Conservation (phyloP, 2,113 vertebrate genomes). For the Nothoprocta pentlandii region DNA sequence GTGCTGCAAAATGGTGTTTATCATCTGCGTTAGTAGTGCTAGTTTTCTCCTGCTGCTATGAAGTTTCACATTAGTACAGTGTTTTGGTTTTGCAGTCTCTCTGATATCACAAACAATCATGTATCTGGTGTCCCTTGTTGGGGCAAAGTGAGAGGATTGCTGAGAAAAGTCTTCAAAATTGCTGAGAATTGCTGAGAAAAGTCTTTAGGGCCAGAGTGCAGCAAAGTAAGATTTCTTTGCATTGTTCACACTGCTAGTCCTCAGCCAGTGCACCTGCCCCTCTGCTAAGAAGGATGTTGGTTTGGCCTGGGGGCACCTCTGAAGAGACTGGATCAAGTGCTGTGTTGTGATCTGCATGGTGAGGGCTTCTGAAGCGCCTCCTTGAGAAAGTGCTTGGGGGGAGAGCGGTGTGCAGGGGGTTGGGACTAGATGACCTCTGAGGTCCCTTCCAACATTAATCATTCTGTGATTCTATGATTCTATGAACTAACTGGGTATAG, state of each 20-base stretch:
- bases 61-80: neutral
- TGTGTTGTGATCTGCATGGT: neutral
- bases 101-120: neutral
- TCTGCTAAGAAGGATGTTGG: neutral
- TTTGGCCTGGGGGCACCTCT: neutral
- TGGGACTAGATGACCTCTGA: no score
- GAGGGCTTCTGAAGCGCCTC: neutral
- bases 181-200: neutral
- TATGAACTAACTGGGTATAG: neutral
- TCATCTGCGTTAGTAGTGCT: neutral
- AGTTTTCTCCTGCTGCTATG: neutral
- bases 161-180: neutral
- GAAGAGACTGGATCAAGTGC: neutral
- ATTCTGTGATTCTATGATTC: no score
- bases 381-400: neutral
- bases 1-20: neutral
- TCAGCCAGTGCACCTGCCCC: neutral
- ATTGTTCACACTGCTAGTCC: neutral
- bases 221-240: neutral
- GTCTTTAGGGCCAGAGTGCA: neutral
- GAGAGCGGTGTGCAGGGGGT: no score
- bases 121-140: neutral
- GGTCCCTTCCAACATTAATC: no score
- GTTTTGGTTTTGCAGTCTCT: neutral
- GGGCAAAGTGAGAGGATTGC: neutral